Conservation (phyloP, 2,113 vertebrate species). For the Macrotus californicus region DNA sequence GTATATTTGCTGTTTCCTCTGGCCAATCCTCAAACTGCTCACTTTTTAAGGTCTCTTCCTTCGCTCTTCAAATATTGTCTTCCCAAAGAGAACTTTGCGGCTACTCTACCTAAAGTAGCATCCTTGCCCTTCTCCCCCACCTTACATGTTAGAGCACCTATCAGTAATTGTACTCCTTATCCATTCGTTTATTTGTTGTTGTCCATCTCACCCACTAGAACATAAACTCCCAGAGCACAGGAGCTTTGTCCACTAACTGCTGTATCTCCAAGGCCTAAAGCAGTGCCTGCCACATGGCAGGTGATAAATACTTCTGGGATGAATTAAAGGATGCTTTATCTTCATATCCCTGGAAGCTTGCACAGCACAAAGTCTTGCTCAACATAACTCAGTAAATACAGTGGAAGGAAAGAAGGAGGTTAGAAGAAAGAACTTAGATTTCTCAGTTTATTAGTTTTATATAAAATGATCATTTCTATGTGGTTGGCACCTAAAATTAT, state of each 20-base stretch:
- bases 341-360: neutral
- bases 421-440: neutral
- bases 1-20: neutral
- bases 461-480: neutral
- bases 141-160: neutral
- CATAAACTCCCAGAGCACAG: neutral
- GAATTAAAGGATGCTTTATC: neutral
- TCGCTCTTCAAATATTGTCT: neutral
- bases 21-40: neutral
- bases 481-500: neutral
- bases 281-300: neutral
- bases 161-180: neutral
- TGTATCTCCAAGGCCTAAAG: neutral
- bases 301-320: neutral
- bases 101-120: neutral
- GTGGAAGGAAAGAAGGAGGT: neutral
- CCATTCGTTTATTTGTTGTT: neutral
- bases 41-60: neutral
- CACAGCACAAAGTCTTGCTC: neutral
- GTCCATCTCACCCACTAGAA: neutral
- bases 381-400: neutral
- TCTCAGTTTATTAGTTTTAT: neutral
- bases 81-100: neutral
- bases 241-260: neutral
- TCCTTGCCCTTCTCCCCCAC: neutral